Percentiles rank a stretch among this genome's conserved stretches.
phyloP scores from a whole-genome alignment of 2,888 invertebrate genomes.

The Pterobdella sp. region DNA sequence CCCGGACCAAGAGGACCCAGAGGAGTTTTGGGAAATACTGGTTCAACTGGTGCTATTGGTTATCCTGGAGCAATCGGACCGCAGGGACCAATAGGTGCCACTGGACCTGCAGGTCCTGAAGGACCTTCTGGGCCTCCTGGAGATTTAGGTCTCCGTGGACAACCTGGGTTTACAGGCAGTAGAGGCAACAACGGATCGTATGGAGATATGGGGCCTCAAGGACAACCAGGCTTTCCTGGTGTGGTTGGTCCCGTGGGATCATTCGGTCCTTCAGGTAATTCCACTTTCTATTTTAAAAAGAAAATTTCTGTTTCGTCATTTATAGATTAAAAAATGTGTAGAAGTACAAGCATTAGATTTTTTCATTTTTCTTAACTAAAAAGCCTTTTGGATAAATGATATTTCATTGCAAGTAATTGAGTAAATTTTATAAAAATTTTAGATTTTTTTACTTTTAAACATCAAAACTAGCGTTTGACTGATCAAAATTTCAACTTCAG shows the following conservation, averaged over 20 bases:
- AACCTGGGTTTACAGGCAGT: constrained; percentile 3
- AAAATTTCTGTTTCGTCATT: too few relatives aligned
- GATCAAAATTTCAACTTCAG: neutral
- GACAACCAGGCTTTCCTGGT: constrained; percentile 2
- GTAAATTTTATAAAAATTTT: neutral
- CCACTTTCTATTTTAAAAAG: too few relatives aligned
- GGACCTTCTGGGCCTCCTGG: constrained; percentile 5
- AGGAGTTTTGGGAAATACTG: constrained; percentile 26
- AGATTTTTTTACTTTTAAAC: neutral
- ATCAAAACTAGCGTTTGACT: neutral
- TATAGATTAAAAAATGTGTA: too few relatives aligned
- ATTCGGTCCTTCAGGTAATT: neutral
- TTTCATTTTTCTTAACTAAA: too few relatives aligned
- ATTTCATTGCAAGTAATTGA: too few relatives aligned
- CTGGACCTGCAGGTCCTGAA: constrained; percentile 19
- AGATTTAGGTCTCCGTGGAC: neutral
- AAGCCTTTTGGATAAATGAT: too few relatives aligned
- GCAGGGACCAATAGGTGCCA: constrained; percentile 23
- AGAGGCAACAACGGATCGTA: constrained; percentile 12
- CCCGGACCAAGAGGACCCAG: constrained; percentile 26
- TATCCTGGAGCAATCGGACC: constrained; percentile 15
- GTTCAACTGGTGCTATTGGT: constrained; percentile 10
- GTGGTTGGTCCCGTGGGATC: constrained; percentile 4
- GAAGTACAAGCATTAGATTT: too few relatives aligned
- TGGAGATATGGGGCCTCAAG: constrained; percentile 21